Percentiles rank a stretch among this genome's conserved stretches.
These are phyloP conservation scores for Yponomeuta malinellus DNA, from an alignment of 2,888 invertebrate genomes.

Conservation along the genomic window DNA sequence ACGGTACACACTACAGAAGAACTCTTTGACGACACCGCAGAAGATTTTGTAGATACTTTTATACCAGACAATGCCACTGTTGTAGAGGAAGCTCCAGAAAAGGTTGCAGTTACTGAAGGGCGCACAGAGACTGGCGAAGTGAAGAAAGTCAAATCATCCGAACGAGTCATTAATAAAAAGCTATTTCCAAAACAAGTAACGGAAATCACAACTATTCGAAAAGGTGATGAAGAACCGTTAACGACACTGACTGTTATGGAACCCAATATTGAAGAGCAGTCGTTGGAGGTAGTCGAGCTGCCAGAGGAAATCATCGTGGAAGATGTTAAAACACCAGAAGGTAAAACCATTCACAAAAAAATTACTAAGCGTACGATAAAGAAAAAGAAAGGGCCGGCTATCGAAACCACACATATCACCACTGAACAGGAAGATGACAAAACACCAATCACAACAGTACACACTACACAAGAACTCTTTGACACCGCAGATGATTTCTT, in stretches of 20 bases:
- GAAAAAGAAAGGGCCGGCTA: background rate
- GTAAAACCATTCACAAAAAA: background rate
- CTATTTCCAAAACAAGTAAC: slow-evolving; percentile 53
- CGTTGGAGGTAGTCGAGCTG: slow-evolving; percentile 27
- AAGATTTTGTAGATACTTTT: slow-evolving; percentile 18
- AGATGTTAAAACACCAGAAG: slow-evolving; percentile 67
- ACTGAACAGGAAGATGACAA: slow-evolving; percentile 6
- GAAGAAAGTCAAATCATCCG: slow-evolving; percentile 30
- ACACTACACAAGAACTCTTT: slow-evolving; percentile 36
- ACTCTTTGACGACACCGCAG: slow-evolving; percentile 22
- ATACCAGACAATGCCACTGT: slow-evolving; percentile 16
- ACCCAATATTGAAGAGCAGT: slow-evolving; percentile 34
- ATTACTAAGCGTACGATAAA: background rate
- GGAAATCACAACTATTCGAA: slow-evolving; percentile 49
- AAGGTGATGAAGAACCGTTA: slow-evolving; percentile 36
- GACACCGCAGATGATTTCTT: slow-evolving; percentile 19
- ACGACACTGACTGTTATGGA: slow-evolving; percentile 31
- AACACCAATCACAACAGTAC: slow-evolving; percentile 1
- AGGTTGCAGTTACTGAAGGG: slow-evolving; percentile 49
- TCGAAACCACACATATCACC: slow-evolving; percentile 2
- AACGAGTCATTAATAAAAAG: slow-evolving; percentile 37
- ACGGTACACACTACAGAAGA: slow-evolving; percentile 22
- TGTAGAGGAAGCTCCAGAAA: slow-evolving; percentile 32
- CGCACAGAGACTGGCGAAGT: slow-evolving; percentile 43
- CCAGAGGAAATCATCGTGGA: slow-evolving; percentile 74